Evolutionary conservation across 1,140 invertebrate genomes (phyloP).

Genomic region (Saccostrea echinata): DNA sequence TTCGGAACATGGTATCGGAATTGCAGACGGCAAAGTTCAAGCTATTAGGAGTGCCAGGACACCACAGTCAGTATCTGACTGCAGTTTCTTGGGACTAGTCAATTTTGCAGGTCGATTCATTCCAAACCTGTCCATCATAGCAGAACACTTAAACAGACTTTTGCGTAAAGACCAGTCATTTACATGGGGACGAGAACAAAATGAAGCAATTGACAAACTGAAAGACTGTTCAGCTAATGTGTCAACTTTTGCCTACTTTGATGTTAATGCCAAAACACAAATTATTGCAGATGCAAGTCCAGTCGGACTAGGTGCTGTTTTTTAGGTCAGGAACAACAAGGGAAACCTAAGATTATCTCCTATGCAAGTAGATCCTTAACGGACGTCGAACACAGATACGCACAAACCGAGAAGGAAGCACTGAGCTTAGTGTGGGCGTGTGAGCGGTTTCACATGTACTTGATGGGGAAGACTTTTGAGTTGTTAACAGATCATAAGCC

Average conservation of each 20-base stretch:
- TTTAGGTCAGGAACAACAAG: constrained; percentile 49
- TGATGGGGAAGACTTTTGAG: constrained; percentile 75
- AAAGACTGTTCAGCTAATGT: constrained; percentile 7
- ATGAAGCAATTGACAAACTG: constrained; percentile 7
- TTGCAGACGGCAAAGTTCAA: constrained; percentile 30
- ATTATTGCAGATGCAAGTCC: constrained; percentile 45
- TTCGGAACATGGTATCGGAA: constrained; percentile 48
- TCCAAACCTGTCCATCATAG: constrained; percentile 31
- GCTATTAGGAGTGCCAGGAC: constrained; percentile 42
- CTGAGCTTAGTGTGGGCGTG: constrained; percentile 78
- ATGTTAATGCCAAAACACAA: constrained; percentile 21
- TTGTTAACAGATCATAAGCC: too few species aligned
- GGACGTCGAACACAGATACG: constrained; percentile 69
- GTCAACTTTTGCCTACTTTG: constrained; percentile 27
- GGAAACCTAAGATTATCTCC: constrained; percentile 55
- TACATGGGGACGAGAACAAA: constrained; percentile 31
- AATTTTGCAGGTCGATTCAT: constrained; percentile 52
- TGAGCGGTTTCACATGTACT: constrained; percentile 78
- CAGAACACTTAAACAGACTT: constrained; percentile 39
- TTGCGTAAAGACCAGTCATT: constrained; percentile 9
- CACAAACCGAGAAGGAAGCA: constrained; percentile 79
- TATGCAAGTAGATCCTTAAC: constrained; percentile 61
- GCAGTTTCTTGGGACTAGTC: constrained; percentile 44
- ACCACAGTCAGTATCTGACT: constrained; percentile 32
- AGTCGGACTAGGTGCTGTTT: constrained; percentile 45